phyloP scores from a whole-genome alignment of 2,113 vertebrate species.

The Pollimyrus isidori region DNA sequence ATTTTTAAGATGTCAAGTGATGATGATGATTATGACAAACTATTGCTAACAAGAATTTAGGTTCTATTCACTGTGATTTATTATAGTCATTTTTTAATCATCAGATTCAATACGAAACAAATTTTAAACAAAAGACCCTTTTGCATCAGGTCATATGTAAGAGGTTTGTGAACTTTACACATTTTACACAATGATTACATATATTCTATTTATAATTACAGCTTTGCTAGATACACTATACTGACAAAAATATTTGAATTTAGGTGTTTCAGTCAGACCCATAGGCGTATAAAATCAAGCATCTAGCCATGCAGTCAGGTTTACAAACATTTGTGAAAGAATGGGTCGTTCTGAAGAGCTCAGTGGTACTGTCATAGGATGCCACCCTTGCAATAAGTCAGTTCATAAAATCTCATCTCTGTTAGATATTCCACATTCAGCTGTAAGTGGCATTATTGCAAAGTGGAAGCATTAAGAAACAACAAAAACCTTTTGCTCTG shows the following conservation, averaged over 20 bases:
- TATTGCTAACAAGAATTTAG: not conserved
- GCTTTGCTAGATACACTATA: not conserved
- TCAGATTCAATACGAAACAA: not conserved
- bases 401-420: not conserved
- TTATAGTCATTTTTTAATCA: not conserved
- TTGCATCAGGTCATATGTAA: not conserved
- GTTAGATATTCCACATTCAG: not conserved
- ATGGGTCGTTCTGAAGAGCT: not conserved
- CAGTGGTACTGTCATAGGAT: not conserved
- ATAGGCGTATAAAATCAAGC: not conserved
- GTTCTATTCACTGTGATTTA: not conserved
- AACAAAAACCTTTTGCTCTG: not conserved
- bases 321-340: no score
- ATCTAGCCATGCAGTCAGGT: not conserved
- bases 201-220: not conserved
- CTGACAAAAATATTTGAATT: not conserved
- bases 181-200: no score
- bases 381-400: not conserved
- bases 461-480: not conserved
- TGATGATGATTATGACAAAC: not conserved
- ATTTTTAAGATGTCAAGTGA: not conserved
- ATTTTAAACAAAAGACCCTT: not conserved
- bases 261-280: not conserved
- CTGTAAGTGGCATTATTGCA: not conserved
- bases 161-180: no score